Base-by-base conservation (phyloP, 2,113 vertebrate genomes). In the Gila orcuttii region DNA sequence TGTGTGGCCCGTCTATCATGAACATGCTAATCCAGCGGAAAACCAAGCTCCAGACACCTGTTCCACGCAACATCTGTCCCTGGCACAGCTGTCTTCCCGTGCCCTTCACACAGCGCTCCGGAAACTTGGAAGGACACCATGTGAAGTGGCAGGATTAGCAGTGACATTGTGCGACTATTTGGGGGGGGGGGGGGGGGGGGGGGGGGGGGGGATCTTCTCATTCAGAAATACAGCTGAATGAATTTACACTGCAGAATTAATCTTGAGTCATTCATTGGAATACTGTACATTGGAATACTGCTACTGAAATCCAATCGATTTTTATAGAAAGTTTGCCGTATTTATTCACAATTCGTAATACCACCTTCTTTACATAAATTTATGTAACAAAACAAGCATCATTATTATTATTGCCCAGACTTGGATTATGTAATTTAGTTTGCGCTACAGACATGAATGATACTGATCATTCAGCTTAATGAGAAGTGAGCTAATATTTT, bases 11-110 rank as follows among this genome's bases (percentile, higher is more conserved):
- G 91, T 92, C 93, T 94, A 92, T 94, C 94, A 93, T 85, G 92
- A 90, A 90, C 90, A 92, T 93, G 90, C 90, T 94, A 95, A 94
- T 94, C 93, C 92, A 89, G 88, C 87, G 89, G 90, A 93, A 92
- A 93, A 92, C 90, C 91, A 42, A 45, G 23, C 78, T 80, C 90
- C 83, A 88, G 90, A 92, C 94, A 95, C 93, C 94, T 95, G 94
- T 93, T 94, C 89, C 68, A 71, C 50, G 59, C 87, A 93, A 93
- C 94, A 94, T 94, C 94, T 94, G 94, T 92, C 91, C 88, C 75
- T 57, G 21, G 82, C 52, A 57, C 82, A 84, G 82, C 82, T 80
- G 78, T 64, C 76, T 64, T 80, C 57, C 78, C 15, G 57, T 62
- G 59, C 78, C 78, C 78, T 80, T 80, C 78, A 80, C 36, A 42